Conservation (phyloP, 2,797 vertebrate species). For the Leucoraja ocellata region DNA sequence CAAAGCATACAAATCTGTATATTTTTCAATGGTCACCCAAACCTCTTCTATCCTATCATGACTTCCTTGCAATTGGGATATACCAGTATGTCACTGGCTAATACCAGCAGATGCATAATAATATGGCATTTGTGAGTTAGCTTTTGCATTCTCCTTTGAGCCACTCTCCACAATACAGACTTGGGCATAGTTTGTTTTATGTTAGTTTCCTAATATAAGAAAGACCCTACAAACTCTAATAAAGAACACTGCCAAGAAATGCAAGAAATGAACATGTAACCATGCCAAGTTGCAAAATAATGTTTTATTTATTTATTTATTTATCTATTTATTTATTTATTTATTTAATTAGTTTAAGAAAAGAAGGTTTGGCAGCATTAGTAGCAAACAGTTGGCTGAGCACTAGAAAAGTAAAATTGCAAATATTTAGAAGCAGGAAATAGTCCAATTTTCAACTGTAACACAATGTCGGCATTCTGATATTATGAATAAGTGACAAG, state of each 20-base stretch:
- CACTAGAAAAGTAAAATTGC: slow-evolving; percentile 12
- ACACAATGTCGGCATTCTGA: slow-evolving; percentile 19
- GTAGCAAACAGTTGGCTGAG: not conserved
- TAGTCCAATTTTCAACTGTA: slow-evolving; percentile 28
- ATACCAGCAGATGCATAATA: too few relatives aligned
- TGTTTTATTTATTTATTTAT: not conserved
- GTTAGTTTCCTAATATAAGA: not conserved
- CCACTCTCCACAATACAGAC: not conserved
- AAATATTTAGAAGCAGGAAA: slow-evolving; percentile 28
- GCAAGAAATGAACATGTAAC: not conserved
- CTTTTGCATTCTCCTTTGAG: not conserved
- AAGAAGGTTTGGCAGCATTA: not conserved
- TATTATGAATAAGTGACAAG: slow-evolving; percentile 32
- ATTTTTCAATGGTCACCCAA: not conserved
- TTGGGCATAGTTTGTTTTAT: not conserved
- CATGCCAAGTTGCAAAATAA: not conserved
- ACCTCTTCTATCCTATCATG: not conserved
- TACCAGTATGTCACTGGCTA: not conserved
- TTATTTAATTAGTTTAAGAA: slow-evolving; percentile 1
- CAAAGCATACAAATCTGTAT: not conserved
- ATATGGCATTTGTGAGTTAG: not conserved
- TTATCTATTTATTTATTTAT: too few relatives aligned
- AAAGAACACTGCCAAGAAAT: too few relatives aligned
- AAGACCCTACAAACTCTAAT: not conserved
- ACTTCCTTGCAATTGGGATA: not conserved